A percentile compares a stretch with the other conserved stretches of the same genome.
Conservation (phyloP, 1,140 invertebrate genomes). For the Pentalonia nigronervosa region DNA sequence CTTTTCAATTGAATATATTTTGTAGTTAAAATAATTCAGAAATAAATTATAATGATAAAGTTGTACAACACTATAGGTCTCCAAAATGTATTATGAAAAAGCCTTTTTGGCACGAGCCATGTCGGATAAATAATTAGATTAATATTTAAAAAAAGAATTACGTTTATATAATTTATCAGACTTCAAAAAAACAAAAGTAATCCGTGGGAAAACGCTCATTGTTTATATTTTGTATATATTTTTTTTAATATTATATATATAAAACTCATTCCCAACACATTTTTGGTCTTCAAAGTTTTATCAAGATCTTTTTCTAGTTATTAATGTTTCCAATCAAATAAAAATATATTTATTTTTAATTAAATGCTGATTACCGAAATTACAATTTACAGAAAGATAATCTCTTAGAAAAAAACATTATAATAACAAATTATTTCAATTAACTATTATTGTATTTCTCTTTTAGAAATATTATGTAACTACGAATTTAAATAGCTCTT, state of each 20-base stretch:
- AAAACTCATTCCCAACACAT: neutral
- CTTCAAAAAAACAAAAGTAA: constrained; percentile 21
- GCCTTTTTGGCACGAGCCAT: neutral
- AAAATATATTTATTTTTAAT: neutral
- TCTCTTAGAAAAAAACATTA: neutral
- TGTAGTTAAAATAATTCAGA: neutral
- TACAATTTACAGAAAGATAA: neutral
- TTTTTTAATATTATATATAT: neutral
- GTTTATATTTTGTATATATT: neutral
- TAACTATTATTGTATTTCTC: neutral
- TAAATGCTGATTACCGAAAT: neutral
- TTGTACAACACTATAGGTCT: neutral
- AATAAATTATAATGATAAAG: neutral
- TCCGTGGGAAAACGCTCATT: constrained; percentile 3
- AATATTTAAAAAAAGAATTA: constrained; percentile 20
- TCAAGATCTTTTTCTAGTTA: neutral
- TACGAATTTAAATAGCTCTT: neutral
- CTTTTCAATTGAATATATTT: neutral
- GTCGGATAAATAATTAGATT: neutral
- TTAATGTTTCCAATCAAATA: neutral
- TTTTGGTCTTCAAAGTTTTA: neutral
- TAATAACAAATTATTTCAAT: constrained; percentile 8
- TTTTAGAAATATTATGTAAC: neutral
- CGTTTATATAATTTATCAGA: neutral
- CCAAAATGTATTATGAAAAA: neutral